phyloP scores from a whole-genome alignment of 2,113 vertebrate species.

The Chaenogobius annularis region DNA sequence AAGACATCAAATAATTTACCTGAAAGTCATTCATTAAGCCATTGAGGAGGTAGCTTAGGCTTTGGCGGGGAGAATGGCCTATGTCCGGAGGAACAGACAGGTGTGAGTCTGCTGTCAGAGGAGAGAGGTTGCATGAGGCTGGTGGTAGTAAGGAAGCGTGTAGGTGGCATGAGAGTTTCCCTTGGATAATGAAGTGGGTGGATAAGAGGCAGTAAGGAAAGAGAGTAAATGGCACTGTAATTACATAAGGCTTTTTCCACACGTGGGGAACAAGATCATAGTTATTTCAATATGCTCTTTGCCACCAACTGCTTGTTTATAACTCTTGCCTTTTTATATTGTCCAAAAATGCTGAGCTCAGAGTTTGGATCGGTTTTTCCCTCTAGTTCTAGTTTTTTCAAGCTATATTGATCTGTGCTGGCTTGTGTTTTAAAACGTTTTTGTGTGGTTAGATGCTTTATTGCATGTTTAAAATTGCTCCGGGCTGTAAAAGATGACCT shows the following conservation, averaged over 20 bases:
- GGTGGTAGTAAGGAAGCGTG: conserved; percentile 64
- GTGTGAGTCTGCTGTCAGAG: conserved; percentile 13
- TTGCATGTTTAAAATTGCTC: conserved; percentile 22
- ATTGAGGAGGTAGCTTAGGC: conserved; percentile 16
- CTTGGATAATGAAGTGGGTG: conserved; percentile 77
- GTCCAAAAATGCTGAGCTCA: conserved; percentile 43
- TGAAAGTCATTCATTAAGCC: conserved; percentile 42
- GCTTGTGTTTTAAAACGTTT: neutral
- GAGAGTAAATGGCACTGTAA: conserved; percentile 75
- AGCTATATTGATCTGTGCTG: neutral
- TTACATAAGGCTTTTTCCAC: conserved; percentile 61
- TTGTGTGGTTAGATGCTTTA: neutral
- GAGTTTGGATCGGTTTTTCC: conserved; percentile 12
- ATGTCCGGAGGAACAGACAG: conserved; percentile 19
- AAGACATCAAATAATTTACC: conserved; percentile 8
- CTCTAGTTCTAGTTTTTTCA: too few relatives aligned
- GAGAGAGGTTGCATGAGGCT: too few relatives aligned
- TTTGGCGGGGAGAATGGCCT: conserved; percentile 14
- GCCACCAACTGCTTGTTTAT: conserved; percentile 60
- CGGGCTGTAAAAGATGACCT: conserved; percentile 30
- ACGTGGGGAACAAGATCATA: conserved; percentile 63
- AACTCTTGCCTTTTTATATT: conserved; percentile 66
- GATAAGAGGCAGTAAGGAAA: conserved; percentile 59
- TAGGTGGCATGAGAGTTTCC: conserved; percentile 64
- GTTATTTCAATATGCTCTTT: conserved; percentile 61